Evolutionary conservation across 2,797 vertebrate species (phyloP), one percentile per base, ranked within the genome.

Genomic region (Acipenser ruthenus): DNA sequence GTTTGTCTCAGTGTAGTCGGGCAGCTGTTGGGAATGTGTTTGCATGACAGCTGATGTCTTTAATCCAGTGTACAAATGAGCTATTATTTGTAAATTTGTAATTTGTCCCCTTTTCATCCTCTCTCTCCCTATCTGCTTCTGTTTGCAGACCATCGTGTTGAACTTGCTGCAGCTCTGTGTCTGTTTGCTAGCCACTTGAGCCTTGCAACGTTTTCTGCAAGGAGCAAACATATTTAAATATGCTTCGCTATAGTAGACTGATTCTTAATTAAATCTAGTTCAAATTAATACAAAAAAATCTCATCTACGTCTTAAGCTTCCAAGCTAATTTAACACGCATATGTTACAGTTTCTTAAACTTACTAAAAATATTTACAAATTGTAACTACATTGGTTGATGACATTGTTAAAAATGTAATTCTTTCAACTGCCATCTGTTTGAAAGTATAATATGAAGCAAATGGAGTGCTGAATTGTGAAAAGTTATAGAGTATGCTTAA

Each of bases 251-350:
- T 67, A 63, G 50, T 67, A 70, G 73, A 77, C 71, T 74, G 70
- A 78, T 76, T 73, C 71, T 77, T 80, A 75, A 78, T 80, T 77
- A 77, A 73, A 74, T 78, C 74, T 73, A 70, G 71, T 80, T 75
- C 71, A 70, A 66, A 75, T 68, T 51, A 75, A 77, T 80, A 74
- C 77, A 58, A 58, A n/a, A 6, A 58, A 58, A 58, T 23, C 23
- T 23, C 23, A 23, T 23, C 23, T 23, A 23, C 23, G 3, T 23
- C 3, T 23, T 23, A 23, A 23, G 23, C 23, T 23, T 23, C 23
- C 23, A 23, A 23, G 23, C 23, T 23, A 23, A 23, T 23, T 23
- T 23, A 23, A 23, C 23, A 23, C 23, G 23, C 23, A 23, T 23
- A 23, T 23, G 23, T 23, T 23, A 23, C 23, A 23, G 23, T 23